A percentile compares a stretch with the other conserved stretches of the same genome.
Evolutionary conservation across 2,113 vertebrate species (phyloP).

Genomic region (Megaleporinus macrocephalus): DNA sequence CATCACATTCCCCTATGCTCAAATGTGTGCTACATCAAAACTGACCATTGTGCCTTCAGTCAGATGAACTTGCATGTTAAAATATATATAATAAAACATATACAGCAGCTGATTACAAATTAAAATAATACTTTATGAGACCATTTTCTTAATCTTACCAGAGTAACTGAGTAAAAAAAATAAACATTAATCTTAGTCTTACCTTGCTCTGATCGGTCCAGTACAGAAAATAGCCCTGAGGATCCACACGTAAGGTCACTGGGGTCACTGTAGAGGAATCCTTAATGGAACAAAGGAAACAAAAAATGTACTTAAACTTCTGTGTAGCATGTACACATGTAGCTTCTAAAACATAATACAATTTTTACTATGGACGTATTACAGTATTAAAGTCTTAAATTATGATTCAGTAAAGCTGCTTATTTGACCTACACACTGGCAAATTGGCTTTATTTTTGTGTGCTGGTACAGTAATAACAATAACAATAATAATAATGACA

Average conservation of each 20-base stretch:
- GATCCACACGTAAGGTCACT: constrained; percentile 91
- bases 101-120: not conserved
- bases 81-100: not conserved
- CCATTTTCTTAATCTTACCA: no score
- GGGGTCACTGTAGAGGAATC: constrained; percentile 92
- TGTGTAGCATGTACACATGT: not conserved
- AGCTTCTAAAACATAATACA: no score
- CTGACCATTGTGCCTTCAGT: not conserved
- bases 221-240: constrained; percentile 95
- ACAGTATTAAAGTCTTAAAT: no score
- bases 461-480: not conserved
- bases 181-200: constrained; percentile 43
- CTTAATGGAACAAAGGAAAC: constrained; percentile 65
- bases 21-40: not conserved
- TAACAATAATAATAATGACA: not conserved
- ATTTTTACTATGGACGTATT: no score
- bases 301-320: not conserved
- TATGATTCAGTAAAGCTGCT: not conserved
- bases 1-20: constrained; percentile 8
- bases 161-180: no score
- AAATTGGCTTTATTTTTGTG: no score
- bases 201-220: constrained; percentile 99
- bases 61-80: not conserved
- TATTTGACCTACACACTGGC: not conserved
- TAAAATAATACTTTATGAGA: no score